These are phyloP conservation scores for Nymphalis polychloros DNA, from an alignment of 2,888 invertebrate species.

Conservation along the genomic window DNA sequence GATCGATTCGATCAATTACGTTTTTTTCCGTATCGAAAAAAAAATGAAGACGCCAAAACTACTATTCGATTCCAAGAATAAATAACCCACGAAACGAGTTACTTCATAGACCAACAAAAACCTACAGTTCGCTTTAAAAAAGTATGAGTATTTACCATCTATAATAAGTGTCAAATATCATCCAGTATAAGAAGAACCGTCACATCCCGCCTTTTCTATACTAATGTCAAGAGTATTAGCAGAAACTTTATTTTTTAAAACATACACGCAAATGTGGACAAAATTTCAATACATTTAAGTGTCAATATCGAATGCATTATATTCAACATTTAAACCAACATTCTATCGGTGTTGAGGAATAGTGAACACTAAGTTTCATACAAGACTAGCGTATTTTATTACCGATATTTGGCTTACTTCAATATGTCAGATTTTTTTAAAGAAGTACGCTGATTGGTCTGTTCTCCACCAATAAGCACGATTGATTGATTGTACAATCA, in stretches of 20 bases:
- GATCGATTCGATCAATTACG: too few species aligned
- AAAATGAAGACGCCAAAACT: not conserved
- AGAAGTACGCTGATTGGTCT: constrained; percentile 58
- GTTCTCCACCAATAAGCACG: constrained; percentile 57
- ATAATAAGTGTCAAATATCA: constrained; percentile 17
- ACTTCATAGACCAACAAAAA: constrained; percentile 21
- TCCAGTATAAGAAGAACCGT: constrained; percentile 10
- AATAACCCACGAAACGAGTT: constrained; percentile 24
- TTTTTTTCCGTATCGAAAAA: not conserved
- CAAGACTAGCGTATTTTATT: constrained; percentile 33
- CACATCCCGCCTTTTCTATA: constrained; percentile 11
- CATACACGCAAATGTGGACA: constrained; percentile 16
- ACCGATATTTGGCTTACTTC: constrained; percentile 35
- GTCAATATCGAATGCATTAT: constrained; percentile 14
- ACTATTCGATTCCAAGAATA: constrained; percentile 28
- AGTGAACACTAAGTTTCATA: constrained; percentile 22
- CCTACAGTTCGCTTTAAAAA: constrained; percentile 14
- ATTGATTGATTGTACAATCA: constrained; percentile 58
- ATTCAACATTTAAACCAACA: constrained; percentile 10
- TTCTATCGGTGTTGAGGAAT: constrained; percentile 14
- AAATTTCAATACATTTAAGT: not conserved
- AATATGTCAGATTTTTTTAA: constrained; percentile 32
- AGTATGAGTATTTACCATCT: constrained; percentile 1
- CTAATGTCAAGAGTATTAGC: not conserved
- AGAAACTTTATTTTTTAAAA: not conserved